Percentiles rank a stretch among this genome's conserved stretches.
These are phyloP conservation scores for Drosophila formosana DNA, from an alignment of 2,888 invertebrate genomes.

Conservation along the genomic window DNA sequence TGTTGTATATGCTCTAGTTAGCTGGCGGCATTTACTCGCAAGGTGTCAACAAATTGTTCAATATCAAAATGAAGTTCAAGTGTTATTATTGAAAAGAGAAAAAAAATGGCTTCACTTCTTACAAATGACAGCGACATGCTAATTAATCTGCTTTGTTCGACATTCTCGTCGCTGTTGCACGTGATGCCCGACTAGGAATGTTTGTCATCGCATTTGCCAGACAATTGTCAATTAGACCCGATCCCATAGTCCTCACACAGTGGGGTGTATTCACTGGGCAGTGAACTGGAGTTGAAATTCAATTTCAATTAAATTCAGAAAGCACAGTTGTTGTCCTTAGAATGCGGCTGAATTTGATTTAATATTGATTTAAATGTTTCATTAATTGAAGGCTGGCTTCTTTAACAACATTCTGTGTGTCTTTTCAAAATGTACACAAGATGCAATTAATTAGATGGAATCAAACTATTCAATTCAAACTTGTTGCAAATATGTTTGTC, in stretches of 20 bases:
- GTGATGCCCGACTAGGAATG: slow-evolving; percentile 60
- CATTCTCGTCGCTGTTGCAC: slow-evolving; percentile 56
- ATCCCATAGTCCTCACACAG: slow-evolving; percentile 9
- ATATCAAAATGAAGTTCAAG: slow-evolving; percentile 38
- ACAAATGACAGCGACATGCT: slow-evolving; percentile 68
- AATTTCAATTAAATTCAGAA: not conserved
- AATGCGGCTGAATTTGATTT: not conserved
- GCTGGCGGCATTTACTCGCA: slow-evolving; percentile 22
- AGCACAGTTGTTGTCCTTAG: not conserved
- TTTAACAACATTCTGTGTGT: not conserved
- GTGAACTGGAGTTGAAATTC: not conserved
- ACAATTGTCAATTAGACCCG: slow-evolving; percentile 72
- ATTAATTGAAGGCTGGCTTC: not conserved
- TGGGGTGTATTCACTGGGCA: not conserved
- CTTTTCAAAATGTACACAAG: no score
- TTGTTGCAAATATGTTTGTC: no score
- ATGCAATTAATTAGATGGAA: no score
- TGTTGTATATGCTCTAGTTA: slow-evolving; percentile 34
- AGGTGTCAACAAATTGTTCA: slow-evolving; percentile 41
- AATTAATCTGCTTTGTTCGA: slow-evolving; percentile 74
- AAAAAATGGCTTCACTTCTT: slow-evolving; percentile 39
- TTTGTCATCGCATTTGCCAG: slow-evolving; percentile 71
- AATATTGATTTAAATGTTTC: not conserved
- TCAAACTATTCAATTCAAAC: no score
- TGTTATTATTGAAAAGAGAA: slow-evolving; percentile 23